Percentiles rank a stretch among this genome's conserved stretches.
Conservation (phyloP, 2,797 vertebrate species). For the Choloepus didactylus region DNA sequence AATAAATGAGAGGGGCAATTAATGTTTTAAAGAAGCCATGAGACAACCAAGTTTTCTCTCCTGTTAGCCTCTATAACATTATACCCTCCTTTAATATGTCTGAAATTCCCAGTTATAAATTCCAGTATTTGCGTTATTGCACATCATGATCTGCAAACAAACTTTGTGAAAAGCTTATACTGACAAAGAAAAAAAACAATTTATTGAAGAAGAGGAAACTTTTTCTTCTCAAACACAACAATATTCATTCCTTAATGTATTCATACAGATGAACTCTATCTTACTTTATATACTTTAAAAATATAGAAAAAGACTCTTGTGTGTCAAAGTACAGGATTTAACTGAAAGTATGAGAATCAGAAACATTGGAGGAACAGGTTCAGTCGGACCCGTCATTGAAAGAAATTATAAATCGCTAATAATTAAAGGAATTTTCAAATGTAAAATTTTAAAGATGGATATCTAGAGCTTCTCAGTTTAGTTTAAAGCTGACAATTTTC, state of each 20-base stretch:
- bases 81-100: not conserved
- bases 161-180: not conserved
- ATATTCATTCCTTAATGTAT: not conserved
- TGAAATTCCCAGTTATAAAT: not conserved
- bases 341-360: not conserved
- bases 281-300: not conserved
- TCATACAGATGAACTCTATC: not conserved
- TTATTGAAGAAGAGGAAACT: not conserved
- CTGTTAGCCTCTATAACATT: not conserved
- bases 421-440: not conserved
- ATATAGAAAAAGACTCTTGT: not conserved
- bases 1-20: not conserved
- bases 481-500: conserved; percentile 5
- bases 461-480: not conserved
- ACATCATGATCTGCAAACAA: not conserved
- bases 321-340: not conserved
- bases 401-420: not conserved
- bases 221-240: not conserved
- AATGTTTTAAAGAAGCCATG: not conserved
- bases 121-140: not conserved
- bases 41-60: not conserved
- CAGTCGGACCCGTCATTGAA: not conserved
- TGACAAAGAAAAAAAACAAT: not conserved
- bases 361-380: not conserved
- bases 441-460: not conserved